These are phyloP conservation scores for Climacteris rufus DNA, from an alignment of 2,113 vertebrate genomes.

Conservation along the genomic window DNA sequence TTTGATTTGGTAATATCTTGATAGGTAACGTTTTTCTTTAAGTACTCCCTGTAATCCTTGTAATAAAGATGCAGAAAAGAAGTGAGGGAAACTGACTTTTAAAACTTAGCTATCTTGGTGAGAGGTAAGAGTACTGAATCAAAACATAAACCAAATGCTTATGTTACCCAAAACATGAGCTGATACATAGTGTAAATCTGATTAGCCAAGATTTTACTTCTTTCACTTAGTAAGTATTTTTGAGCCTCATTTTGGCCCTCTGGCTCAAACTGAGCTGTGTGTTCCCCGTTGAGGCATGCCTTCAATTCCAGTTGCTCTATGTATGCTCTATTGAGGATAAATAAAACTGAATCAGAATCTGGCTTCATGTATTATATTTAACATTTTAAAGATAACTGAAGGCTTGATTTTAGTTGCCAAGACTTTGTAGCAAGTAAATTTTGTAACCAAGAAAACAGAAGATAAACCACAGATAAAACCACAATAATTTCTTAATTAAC, in stretches of 20 bases:
- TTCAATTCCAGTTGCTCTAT: background rate
- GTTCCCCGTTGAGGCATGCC: background rate
- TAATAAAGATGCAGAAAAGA: background rate
- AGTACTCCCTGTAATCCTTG: background rate
- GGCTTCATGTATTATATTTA: background rate
- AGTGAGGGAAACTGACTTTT: background rate
- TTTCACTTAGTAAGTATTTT: background rate
- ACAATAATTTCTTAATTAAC: conserved; percentile 43
- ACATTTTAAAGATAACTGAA: background rate
- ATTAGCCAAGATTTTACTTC: background rate
- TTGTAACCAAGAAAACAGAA: background rate
- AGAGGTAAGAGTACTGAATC: background rate
- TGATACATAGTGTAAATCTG: background rate
- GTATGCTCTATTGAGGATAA: background rate
- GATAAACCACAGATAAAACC: conserved; percentile 34
- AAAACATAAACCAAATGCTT: background rate
- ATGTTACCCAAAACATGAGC: background rate
- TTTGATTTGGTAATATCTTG: background rate
- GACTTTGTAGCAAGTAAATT: conserved; percentile 1
- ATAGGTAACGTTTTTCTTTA: background rate
- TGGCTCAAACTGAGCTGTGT: background rate
- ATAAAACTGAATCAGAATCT: background rate
- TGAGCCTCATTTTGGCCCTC: background rate
- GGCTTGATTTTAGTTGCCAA: background rate
- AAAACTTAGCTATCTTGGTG: background rate